Percentiles rank a stretch among this genome's conserved stretches.
Evolutionary conservation across 1,140 invertebrate genomes (phyloP).

Genomic region (Trichomalopsis sarcophagae): DNA sequence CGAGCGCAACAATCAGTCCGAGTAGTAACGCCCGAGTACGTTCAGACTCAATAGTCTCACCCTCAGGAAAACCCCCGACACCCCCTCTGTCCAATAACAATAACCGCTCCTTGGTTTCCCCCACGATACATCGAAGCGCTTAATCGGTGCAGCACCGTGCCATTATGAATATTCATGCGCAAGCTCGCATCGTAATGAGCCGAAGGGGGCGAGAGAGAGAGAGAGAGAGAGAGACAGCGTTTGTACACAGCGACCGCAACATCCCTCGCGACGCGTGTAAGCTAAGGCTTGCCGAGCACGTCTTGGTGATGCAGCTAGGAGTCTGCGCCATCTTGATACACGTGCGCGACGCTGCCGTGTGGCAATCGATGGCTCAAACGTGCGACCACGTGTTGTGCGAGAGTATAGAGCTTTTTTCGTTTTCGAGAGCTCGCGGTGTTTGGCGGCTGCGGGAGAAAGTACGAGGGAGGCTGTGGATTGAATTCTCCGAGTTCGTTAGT

Average conservation of each 20-base stretch:
- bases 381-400: not conserved
- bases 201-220: not conserved
- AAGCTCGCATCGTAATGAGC: not conserved
- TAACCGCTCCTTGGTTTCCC: not conserved
- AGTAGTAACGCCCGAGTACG: constrained; percentile 23
- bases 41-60: not conserved
- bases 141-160: constrained; percentile 16
- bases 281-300: constrained; percentile 18
- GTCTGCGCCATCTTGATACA: constrained; percentile 25
- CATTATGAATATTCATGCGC: constrained; percentile 47
- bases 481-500: too few relatives aligned
- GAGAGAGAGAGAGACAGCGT: not conserved
- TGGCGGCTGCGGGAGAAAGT: not conserved
- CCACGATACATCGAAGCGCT: constrained; percentile 25
- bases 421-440: not conserved
- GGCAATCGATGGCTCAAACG: constrained; percentile 28
- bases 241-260: not conserved
- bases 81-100: not conserved
- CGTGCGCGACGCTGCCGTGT: not conserved
- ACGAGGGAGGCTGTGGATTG: not conserved
- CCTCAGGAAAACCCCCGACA: not conserved
- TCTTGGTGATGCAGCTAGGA: constrained; percentile 17
- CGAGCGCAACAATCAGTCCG: not conserved
- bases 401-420: not conserved
- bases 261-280: constrained; percentile 1